Percentiles rank a stretch among this genome's conserved stretches.
Conservation (phyloP, 2,797 vertebrate species). For the Salarias fasciatus region DNA sequence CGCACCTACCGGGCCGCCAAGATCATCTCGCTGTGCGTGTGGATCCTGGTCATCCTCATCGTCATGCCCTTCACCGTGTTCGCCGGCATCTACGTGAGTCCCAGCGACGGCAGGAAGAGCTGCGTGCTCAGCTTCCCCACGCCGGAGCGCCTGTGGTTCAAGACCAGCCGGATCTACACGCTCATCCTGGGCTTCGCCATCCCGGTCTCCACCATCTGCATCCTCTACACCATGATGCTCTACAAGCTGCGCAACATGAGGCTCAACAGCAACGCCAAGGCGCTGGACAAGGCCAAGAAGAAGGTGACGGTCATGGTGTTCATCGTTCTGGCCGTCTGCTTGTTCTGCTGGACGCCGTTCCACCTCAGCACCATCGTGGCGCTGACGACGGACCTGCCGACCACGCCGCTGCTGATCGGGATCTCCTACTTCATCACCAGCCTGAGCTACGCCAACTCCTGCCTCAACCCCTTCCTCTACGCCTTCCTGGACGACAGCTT, state of each 20-base stretch:
- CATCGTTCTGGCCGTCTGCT: conserved; percentile 86
- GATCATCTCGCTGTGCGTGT: conserved; percentile 86
- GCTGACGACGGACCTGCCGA: conserved; percentile 87
- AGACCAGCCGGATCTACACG: conserved; percentile 87
- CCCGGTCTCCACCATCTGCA: conserved; percentile 87
- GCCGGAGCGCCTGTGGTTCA: conserved; percentile 87
- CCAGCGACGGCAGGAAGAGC: conserved; percentile 81
- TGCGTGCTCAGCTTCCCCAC: conserved; percentile 88
- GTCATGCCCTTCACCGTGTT: conserved; percentile 88
- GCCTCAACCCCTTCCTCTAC: conserved; percentile 89
- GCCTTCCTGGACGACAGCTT: conserved; percentile 90
- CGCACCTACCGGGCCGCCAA: conserved; percentile 85
- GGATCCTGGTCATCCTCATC: conserved; percentile 86
- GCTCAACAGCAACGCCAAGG: conserved; percentile 86
- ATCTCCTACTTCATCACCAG: conserved; percentile 90
- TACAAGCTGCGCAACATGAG: conserved; percentile 86
- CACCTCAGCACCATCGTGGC: conserved; percentile 90
- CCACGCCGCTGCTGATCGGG: conserved; percentile 85
- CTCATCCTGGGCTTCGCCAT: conserved; percentile 88
- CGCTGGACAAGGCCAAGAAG: conserved; percentile 89
- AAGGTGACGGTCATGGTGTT: conserved; percentile 91
- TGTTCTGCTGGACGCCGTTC: conserved; percentile 91
- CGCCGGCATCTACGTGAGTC: conserved; percentile 78
- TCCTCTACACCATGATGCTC: conserved; percentile 87
- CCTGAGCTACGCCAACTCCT: conserved; percentile 90